Percentiles rank a stretch among this genome's conserved stretches.
Evolutionary conservation across 2,888 invertebrate species (phyloP).

Genomic region (Tinea trinotella): DNA sequence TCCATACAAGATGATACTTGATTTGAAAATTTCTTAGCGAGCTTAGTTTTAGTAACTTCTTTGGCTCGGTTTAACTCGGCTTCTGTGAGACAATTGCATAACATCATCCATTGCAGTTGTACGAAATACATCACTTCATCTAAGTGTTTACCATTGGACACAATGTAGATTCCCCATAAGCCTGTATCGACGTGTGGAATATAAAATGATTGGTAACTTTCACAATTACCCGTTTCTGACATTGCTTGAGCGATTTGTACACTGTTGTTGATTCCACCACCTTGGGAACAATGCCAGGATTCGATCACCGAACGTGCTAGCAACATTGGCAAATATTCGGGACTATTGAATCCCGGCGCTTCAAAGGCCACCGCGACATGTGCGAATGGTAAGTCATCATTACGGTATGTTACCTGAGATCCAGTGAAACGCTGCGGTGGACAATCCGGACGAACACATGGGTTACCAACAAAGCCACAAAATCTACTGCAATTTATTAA

Average conservation of each 20-base stretch:
- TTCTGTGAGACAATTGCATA: constrained; percentile 36
- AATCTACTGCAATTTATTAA: constrained; percentile 55
- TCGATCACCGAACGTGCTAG: constrained; percentile 49
- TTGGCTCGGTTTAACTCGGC: constrained; percentile 41
- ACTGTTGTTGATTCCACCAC: constrained; percentile 36
- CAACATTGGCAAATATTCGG: constrained; percentile 41
- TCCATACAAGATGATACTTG: constrained; percentile 40
- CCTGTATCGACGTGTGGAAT: constrained; percentile 51
- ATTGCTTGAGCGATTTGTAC: constrained; percentile 36
- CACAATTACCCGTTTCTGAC: constrained; percentile 39
- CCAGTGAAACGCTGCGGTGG: constrained; percentile 33
- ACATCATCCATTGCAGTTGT: constrained; percentile 50
- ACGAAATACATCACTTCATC: constrained; percentile 45
- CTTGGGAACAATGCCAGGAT: constrained; percentile 47
- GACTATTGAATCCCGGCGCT: constrained; percentile 44
- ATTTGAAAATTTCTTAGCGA: constrained; percentile 35
- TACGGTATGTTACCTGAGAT: constrained; percentile 37
- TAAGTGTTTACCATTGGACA: constrained; percentile 35
- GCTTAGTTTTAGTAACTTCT: constrained; percentile 36
- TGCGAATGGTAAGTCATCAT: constrained; percentile 55
- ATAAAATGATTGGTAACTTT: constrained; percentile 55
- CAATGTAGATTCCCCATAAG: constrained; percentile 62
- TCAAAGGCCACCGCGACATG: constrained; percentile 59
- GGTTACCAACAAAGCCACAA: constrained; percentile 27
- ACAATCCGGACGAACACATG: constrained; percentile 33